phyloP scores from a whole-genome alignment of 2,113 vertebrate genomes.

The Carassius gibelio region DNA sequence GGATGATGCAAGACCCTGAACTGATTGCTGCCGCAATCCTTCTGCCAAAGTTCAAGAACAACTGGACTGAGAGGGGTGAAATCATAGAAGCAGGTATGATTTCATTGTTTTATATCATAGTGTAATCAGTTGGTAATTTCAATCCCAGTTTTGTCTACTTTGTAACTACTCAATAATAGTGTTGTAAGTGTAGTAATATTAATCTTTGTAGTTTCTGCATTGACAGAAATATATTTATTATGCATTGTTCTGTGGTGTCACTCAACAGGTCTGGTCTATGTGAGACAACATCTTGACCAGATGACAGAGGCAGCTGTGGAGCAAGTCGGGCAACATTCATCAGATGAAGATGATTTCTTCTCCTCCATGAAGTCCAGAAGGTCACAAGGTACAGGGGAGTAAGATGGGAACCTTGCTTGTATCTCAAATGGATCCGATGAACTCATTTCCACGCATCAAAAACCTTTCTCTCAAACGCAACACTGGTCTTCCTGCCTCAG shows the following conservation, averaged over 20 bases:
- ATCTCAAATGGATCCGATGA: not conserved
- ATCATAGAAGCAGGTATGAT: too few species aligned
- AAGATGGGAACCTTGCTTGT: not conserved
- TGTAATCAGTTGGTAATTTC: too few species aligned
- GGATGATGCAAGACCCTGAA: too few species aligned
- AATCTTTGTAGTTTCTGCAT: not conserved
- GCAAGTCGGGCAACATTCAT: not conserved
- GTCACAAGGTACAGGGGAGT: not conserved
- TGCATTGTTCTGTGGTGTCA: not conserved
- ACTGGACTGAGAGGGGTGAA: too few species aligned
- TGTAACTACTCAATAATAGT: not conserved
- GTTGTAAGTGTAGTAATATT: not conserved
- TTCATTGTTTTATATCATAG: too few species aligned
- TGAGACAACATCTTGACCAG: conserved; percentile 1
- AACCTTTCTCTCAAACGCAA: not conserved
- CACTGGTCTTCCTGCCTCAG: not conserved
- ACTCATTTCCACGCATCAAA: too few species aligned
- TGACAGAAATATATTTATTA: not conserved
- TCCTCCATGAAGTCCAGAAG: not conserved
- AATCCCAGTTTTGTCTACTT: not conserved
- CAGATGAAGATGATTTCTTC: not conserved
- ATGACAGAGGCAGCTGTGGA: not conserved
- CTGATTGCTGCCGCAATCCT: too few species aligned
- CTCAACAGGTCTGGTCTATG: not conserved
- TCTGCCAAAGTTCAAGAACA: too few species aligned